Conservation (phyloP, 1,140 invertebrate genomes). For the Diploscapter pachys region DNA sequence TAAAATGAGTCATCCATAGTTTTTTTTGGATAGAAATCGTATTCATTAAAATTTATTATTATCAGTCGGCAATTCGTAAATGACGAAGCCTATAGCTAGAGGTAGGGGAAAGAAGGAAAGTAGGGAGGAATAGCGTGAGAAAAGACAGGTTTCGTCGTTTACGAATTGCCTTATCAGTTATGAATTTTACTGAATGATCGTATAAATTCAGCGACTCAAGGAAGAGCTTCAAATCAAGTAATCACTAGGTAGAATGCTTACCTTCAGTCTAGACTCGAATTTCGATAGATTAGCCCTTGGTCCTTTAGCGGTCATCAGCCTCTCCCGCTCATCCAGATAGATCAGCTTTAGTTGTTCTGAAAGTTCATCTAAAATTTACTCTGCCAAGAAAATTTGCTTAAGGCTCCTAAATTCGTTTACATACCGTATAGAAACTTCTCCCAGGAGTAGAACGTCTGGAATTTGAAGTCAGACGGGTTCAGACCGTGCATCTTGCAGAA, state of each 20-base stretch:
- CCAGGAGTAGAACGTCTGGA: conserved; percentile 75
- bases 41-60: conserved; percentile 2
- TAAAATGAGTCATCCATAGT: neutral
- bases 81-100: neutral
- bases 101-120: too few relatives aligned
- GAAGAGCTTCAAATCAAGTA: too few relatives aligned
- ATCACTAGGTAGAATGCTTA: too few relatives aligned
- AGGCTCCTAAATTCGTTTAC: conserved; percentile 7
- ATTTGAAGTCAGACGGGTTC: conserved; percentile 69
- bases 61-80: neutral
- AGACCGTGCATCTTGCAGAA: conserved; percentile 73
- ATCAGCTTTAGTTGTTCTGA: conserved; percentile 56
- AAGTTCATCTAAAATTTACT: conserved; percentile 39
- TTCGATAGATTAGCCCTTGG: conserved; percentile 4
- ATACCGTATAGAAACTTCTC: conserved; percentile 83
- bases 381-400: conserved; percentile 1
- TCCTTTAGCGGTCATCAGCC: conserved; percentile 10
- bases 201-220: too few relatives aligned
- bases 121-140: too few relatives aligned
- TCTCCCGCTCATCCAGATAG: conserved; percentile 39
- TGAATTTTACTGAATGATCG: conserved; percentile 17
- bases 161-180: neutral
- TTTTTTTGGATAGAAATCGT: conserved; percentile 11
- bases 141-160: neutral
- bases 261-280: too few relatives aligned